Conservation (phyloP, 2,797 vertebrate species). For the Gallinago stenura region DNA sequence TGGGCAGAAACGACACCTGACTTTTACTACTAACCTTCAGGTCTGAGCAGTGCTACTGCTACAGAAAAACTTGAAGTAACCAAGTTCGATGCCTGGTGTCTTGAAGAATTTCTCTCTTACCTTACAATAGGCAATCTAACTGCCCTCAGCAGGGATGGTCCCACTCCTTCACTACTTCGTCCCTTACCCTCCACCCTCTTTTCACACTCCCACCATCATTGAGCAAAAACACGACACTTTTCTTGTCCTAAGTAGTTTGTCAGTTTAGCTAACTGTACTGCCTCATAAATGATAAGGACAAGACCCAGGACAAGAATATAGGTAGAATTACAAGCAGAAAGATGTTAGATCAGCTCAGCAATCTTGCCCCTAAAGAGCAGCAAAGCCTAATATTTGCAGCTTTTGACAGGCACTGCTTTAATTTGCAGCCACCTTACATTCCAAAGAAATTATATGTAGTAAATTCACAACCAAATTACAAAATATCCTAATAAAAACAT, state of each 20-base stretch:
- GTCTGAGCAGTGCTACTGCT: neutral
- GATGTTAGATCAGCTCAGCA: neutral
- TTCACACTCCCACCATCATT: neutral
- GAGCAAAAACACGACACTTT: neutral
- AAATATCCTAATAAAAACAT: neutral
- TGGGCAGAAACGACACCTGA: neutral
- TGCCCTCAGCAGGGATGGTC: neutral
- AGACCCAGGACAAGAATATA: neutral
- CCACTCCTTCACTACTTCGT: neutral
- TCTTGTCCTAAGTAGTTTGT: neutral
- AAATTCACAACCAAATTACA: neutral
- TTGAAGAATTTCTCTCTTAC: neutral
- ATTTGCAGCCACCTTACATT: neutral
- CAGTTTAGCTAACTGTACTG: neutral
- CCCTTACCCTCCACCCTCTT: too few species aligned
- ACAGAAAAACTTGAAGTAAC: neutral
- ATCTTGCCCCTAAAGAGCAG: neutral
- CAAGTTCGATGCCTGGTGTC: rapidly evolving
- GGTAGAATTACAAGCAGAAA: neutral
- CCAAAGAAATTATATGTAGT: neutral
- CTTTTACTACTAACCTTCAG: neutral
- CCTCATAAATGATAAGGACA: neutral
- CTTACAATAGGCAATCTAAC: neutral
- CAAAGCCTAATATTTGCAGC: neutral
- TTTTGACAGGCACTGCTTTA: neutral